A percentile compares a stretch with the other conserved stretches of the same genome.
Conservation (phyloP, 2,113 vertebrate species). For the Xiphophorus hellerii region DNA sequence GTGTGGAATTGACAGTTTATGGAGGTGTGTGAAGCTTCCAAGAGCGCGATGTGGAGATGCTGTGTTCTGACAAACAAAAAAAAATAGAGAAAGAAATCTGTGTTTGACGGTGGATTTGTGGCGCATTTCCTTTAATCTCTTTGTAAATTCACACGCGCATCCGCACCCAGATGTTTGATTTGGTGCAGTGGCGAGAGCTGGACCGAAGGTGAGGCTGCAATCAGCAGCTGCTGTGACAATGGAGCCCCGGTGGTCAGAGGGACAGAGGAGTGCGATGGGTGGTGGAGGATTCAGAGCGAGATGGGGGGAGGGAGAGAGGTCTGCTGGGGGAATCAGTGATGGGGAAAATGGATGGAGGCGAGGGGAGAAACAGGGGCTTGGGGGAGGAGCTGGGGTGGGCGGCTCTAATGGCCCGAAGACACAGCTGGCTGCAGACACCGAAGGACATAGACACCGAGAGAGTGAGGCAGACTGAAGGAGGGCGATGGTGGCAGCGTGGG, state of each 20-base stretch:
- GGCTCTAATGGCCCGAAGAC: slow-evolving; percentile 73
- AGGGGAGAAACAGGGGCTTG: background rate
- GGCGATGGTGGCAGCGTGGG: slow-evolving; percentile 25
- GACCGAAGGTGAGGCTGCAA: slow-evolving; percentile 45
- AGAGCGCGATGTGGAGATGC: slow-evolving; percentile 6
- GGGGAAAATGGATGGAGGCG: slow-evolving; percentile 71
- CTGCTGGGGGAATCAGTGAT: slow-evolving; percentile 72
- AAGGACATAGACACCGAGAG: slow-evolving; percentile 47
- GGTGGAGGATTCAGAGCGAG: slow-evolving; percentile 23
- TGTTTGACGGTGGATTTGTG: background rate
- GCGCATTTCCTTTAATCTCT: too few species aligned
- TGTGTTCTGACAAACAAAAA: background rate
- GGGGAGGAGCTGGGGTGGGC: slow-evolving; percentile 16
- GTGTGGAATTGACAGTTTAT: slow-evolving; percentile 37
- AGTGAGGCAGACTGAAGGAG: slow-evolving; percentile 16
- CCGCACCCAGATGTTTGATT: slow-evolving; percentile 11
- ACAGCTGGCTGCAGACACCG: slow-evolving; percentile 78
- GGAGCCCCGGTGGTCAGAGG: slow-evolving; percentile 67
- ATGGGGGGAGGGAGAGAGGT: slow-evolving; percentile 54
- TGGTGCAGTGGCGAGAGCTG: slow-evolving; percentile 62
- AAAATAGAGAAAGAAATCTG: background rate
- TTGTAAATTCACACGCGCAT: background rate
- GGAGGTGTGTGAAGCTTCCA: slow-evolving; percentile 16
- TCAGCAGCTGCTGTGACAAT: slow-evolving; percentile 67
- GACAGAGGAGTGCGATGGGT: slow-evolving; percentile 48